Conservation (phyloP, 2,113 vertebrate genomes). For the Brachyhypopomus gauderio region DNA sequence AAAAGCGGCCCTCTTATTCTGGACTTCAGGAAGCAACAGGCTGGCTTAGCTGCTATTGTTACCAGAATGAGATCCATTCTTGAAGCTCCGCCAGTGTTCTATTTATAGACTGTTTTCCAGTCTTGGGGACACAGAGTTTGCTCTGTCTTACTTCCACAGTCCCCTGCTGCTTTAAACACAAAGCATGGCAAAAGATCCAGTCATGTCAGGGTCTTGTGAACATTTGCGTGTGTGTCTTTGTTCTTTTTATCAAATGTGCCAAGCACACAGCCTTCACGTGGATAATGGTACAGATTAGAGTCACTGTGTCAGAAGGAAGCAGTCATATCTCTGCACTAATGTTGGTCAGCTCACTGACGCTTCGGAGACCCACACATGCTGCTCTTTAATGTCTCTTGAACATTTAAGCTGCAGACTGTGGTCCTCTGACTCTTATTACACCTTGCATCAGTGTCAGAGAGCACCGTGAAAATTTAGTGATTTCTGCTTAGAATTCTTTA, state of each 20-base stretch:
- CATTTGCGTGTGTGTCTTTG: not conserved
- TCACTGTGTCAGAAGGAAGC: not conserved
- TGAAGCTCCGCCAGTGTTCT: not conserved
- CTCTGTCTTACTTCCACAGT: constrained; percentile 37
- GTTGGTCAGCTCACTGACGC: not conserved
- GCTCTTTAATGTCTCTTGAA: not conserved
- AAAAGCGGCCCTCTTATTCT: not conserved
- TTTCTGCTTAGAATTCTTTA: not conserved
- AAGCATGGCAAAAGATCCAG: constrained; percentile 5
- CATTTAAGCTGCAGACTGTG: not conserved
- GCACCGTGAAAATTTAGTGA: not conserved
- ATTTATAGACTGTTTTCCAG: not conserved
- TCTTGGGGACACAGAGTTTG: not conserved
- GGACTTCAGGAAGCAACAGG: too few relatives aligned
- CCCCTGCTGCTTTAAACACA: constrained; percentile 4
- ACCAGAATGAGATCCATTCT: not conserved
- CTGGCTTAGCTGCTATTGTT: too few relatives aligned
- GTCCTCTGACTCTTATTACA: not conserved
- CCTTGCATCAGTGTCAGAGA: not conserved
- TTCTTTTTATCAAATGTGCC: constrained; percentile 3
- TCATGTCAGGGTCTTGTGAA: not conserved
- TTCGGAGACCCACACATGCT: not conserved
- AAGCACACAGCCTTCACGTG: not conserved
- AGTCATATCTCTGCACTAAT: constrained; percentile 1
- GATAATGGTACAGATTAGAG: constrained; percentile 13